Conservation (phyloP, 2,113 vertebrate species). For the Sula dactylatra region DNA sequence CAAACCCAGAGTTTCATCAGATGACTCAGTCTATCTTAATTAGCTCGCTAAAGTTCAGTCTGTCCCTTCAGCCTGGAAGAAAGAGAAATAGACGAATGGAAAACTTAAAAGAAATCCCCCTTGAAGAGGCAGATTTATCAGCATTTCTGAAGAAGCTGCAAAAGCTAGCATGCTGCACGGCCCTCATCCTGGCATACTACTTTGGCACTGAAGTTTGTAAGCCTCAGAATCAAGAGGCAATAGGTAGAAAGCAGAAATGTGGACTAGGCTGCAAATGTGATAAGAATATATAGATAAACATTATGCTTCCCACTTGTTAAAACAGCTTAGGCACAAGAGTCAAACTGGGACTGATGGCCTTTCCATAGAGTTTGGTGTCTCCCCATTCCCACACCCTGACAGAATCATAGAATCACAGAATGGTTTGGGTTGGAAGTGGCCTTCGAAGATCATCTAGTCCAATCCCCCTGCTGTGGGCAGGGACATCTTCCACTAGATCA, state of each 20-base stretch:
- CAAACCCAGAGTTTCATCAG: neutral
- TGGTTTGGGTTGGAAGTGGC: neutral
- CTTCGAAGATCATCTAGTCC: neutral
- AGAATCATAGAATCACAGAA: neutral
- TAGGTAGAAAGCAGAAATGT: neutral
- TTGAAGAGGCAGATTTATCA: neutral
- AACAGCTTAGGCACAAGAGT: neutral
- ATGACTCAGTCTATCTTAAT: neutral
- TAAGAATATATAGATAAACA: neutral
- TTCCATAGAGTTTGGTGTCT: neutral
- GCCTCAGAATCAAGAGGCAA: neutral
- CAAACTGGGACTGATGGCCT: neutral
- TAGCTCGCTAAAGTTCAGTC: neutral
- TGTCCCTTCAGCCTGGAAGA: neutral
- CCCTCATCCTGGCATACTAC: neutral
- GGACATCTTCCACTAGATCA: neutral
- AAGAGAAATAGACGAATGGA: neutral
- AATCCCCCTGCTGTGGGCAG: neutral
- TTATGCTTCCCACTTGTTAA: neutral
- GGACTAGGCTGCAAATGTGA: neutral
- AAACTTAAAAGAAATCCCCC: neutral
- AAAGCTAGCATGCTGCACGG: neutral
- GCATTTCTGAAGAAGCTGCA: neutral
- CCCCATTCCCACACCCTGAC: neutral
- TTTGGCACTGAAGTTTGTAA: neutral